phyloP scores from a whole-genome alignment of 2,888 invertebrate species.

The Macropis europaea region DNA sequence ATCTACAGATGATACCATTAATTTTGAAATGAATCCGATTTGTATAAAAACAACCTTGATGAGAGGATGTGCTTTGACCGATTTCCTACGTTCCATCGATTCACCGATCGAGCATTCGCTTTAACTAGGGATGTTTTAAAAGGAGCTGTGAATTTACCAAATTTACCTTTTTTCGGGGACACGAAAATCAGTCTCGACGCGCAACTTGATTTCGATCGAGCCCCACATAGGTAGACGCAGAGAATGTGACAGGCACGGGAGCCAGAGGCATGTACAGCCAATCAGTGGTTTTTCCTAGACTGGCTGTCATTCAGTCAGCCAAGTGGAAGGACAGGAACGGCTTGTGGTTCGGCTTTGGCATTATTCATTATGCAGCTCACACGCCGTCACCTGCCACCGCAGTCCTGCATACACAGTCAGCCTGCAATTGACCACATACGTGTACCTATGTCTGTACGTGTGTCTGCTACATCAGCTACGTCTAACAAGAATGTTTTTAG shows the following conservation, averaged over 20 bases:
- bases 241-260: slow-evolving; percentile 66
- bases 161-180: slow-evolving; percentile 36
- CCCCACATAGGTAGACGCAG: slow-evolving; percentile 57
- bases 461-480: slow-evolving; percentile 31
- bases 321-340: slow-evolving; percentile 76
- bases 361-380: slow-evolving; percentile 79
- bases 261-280: slow-evolving; percentile 68
- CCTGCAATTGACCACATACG: slow-evolving; percentile 59
- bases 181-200: slow-evolving; percentile 58
- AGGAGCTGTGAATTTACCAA: slow-evolving; percentile 27
- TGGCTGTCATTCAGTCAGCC: slow-evolving; percentile 78
- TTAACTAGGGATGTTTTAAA: slow-evolving; percentile 4
- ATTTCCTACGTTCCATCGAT: too few relatives aligned
- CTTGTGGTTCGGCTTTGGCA: slow-evolving; percentile 77
- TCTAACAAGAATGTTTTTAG: slow-evolving; percentile 39
- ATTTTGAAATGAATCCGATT: too few relatives aligned
- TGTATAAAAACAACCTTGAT: too few relatives aligned
- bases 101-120: not conserved
- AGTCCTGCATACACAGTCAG: slow-evolving; percentile 62
- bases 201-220: slow-evolving; percentile 63
- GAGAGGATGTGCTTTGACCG: too few relatives aligned
- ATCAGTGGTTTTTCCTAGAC: slow-evolving; percentile 76
- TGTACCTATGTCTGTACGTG: slow-evolving; percentile 31
- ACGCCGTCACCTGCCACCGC: slow-evolving; percentile 75
- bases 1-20: too few relatives aligned